These are phyloP conservation scores for Cyprinodon brontotheroides DNA, from an alignment of 2,113 vertebrate genomes.

Conservation along the genomic window DNA sequence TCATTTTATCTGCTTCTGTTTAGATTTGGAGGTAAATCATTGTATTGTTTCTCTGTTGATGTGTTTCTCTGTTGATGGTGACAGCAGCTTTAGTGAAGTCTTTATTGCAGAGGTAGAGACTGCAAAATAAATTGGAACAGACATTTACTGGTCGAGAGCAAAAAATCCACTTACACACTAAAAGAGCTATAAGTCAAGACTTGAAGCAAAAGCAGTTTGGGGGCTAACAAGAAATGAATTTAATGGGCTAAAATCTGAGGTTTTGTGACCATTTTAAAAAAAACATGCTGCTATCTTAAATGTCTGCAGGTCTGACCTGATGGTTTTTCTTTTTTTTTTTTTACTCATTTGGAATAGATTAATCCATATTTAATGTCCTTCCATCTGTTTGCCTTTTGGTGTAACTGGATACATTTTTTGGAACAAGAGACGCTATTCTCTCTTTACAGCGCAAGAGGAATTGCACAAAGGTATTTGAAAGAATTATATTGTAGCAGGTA, in stretches of 20 bases:
- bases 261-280: too few relatives aligned
- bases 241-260: too few relatives aligned
- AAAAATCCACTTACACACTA: too few relatives aligned
- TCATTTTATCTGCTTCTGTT: neutral
- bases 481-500: neutral
- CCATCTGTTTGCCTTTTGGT: too few relatives aligned
- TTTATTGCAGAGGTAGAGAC: neutral
- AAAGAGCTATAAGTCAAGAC: neutral
- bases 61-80: too few relatives aligned
- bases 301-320: neutral
- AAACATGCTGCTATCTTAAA: too few relatives aligned
- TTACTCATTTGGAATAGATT: too few relatives aligned
- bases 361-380: too few relatives aligned
- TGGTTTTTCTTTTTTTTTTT: neutral
- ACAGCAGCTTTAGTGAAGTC: neutral
- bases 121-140: neutral
- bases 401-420: too few relatives aligned
- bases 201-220: neutral
- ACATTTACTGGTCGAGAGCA: constrained; percentile 1
- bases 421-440: too few relatives aligned
- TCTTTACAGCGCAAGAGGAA: too few relatives aligned
- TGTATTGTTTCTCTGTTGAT: neutral
- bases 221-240: neutral
- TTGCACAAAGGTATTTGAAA: neutral
- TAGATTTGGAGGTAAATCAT: neutral